phyloP scores from a whole-genome alignment of 2,797 vertebrate genomes.

The Loriculus beryllinus region DNA sequence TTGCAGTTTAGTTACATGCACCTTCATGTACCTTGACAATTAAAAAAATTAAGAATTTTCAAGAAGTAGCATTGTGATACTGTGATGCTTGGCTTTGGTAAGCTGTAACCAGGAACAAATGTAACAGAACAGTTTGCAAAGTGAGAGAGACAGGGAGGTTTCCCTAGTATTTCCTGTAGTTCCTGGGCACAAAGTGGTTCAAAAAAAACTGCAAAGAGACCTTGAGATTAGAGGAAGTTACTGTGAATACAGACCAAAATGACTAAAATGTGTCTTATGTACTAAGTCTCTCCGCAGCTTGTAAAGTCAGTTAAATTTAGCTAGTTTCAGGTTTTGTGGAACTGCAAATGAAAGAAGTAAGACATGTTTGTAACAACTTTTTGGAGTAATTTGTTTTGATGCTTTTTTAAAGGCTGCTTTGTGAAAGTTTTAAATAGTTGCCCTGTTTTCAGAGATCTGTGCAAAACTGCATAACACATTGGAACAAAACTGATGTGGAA shows the following conservation, averaged over 20 bases:
- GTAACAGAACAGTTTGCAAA: background rate
- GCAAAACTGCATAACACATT: background rate
- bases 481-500: conserved; percentile 22
- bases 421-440: conserved; percentile 58
- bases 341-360: conserved; percentile 53
- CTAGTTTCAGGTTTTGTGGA: conserved; percentile 35
- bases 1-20: background rate
- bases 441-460: conserved; percentile 31
- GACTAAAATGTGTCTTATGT: conserved; percentile 1
- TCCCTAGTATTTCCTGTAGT: conserved; percentile 38
- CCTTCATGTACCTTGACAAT: background rate
- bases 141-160: conserved; percentile 19
- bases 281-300: conserved; percentile 50
- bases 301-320: conserved; percentile 66
- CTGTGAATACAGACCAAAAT: conserved; percentile 2
- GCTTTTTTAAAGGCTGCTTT: conserved; percentile 65
- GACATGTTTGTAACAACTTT: conserved; percentile 17
- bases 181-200: conserved; percentile 27
- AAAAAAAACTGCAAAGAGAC: conserved; percentile 23
- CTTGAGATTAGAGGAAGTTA: conserved; percentile 20
- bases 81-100: conserved; percentile 19
- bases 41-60: background rate
- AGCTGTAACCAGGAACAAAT: conserved; percentile 21
- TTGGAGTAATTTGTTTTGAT: conserved; percentile 58
- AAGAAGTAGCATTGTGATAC: background rate